phyloP scores from a whole-genome alignment of 1,140 invertebrate genomes.

The Agrypnia vestita region DNA sequence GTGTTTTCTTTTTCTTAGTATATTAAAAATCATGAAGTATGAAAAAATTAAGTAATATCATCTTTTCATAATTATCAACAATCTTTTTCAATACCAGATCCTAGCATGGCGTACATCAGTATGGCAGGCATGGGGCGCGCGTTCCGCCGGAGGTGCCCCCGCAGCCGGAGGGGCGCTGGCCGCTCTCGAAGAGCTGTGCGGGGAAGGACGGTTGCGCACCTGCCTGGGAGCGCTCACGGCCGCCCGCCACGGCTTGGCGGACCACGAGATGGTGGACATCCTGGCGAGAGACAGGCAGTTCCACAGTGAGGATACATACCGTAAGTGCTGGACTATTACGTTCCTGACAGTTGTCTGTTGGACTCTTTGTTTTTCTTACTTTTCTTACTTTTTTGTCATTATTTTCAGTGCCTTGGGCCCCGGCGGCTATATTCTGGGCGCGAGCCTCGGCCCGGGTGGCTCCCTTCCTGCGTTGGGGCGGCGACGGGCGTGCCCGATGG shows the following conservation, averaged over 20 bases:
- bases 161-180: slow-evolving; percentile 66
- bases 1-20: too few species aligned
- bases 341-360: slow-evolving; percentile 3
- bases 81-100: slow-evolving; percentile 68
- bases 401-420: slow-evolving; percentile 75
- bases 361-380: neutral
- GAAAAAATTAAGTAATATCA: too few species aligned
- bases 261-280: slow-evolving; percentile 84
- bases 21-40: too few species aligned
- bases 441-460: slow-evolving; percentile 77
- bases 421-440: slow-evolving; percentile 80
- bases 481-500: slow-evolving; percentile 78
- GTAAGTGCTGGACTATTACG: slow-evolving; percentile 71
- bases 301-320: slow-evolving; percentile 77
- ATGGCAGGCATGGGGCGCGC: slow-evolving; percentile 66
- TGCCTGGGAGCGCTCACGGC: slow-evolving; percentile 81
- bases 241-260: slow-evolving; percentile 80
- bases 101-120: slow-evolving; percentile 80
- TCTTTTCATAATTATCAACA: too few species aligned
- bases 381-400: neutral
- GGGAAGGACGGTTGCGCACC: slow-evolving; percentile 72
- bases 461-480: slow-evolving; percentile 80
- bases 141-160: slow-evolving; percentile 36
- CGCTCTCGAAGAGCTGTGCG: slow-evolving; percentile 74
- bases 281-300: slow-evolving; percentile 81